Evolutionary conservation across 2,888 invertebrate genomes (phyloP), one percentile per base, ranked within the genome.

Genomic region (Rosalia funebris): DNA sequence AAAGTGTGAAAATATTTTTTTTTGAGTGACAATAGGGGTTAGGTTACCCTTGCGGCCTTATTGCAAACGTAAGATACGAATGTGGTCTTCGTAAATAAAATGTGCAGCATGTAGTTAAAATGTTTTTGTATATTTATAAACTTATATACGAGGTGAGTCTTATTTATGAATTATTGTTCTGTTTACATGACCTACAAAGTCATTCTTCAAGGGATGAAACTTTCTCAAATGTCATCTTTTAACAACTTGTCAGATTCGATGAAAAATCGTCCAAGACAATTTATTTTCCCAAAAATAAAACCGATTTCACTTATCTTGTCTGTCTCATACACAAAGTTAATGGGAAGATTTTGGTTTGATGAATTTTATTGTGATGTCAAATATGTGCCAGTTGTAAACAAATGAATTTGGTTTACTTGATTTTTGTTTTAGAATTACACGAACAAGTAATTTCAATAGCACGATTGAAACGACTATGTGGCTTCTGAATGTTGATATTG

Each of bases 1-100:
- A 39, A 37, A 50, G 60, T 63, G 63, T 66, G 60, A 52, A 50
- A 65, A 63, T 67, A 61, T 68, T 62, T 64, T 58, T 68, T 72
- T 71, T 70, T 69, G 63, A 74, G 68, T 75, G 76, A 75, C 76
- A 76, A 78, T 76, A 78, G 78, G 81, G 81, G 81, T 82, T 82
- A 82, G 81, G 79, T 79, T 79, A 79, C 78, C 77, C 77, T 79
- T 79, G 76, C 79, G 78, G 78, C 78, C 80, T 79, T 80, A 81
- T 79, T 79, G 69, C 57, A 70, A 70, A 75, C 66, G 68, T 72
- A 68, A 66, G 67, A 68, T 69, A 66, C 68, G 69, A 72, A 70
- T 72, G 72, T 75, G 72, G 70, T 71, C 68, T 65, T 66, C 61
- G 61, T 66, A 69, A 70, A 66, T 57, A 47, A 70, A 73, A 68